Evolutionary conservation across 2,888 invertebrate species (phyloP), one percentile per base, ranked within the genome.

Genomic region (Eristalis intricaria): DNA sequence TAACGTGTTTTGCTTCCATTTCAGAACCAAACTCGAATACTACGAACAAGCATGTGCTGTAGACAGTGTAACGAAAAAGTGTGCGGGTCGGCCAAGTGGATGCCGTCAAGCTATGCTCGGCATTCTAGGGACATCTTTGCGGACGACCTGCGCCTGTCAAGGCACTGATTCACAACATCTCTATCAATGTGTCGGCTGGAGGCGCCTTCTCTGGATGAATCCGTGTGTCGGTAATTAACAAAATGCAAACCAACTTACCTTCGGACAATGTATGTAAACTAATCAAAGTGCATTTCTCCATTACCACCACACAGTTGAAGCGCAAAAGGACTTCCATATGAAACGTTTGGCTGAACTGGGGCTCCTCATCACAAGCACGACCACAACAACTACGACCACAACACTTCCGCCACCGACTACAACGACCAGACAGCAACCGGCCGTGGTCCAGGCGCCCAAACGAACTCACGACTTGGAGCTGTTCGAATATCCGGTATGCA

Each of bases 41-140:
- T 98, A 97, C 93, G 98, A 98, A 93, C 97, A 98, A 92, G 97
- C 97, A 90, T 98, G 98, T 93, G 97, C 98, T 0, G 97, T 98
- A 70, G 98, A 98, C 92, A 97, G 97, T 75, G 96, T 97, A 66
- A 98, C 98, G 38, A 97, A 96, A 91, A 97, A 97, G 90, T 98
- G 98, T 91, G 97, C 97, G 0, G 97, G 97, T 0, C 96, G 97
- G 0, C 95, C 97, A 0, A 95, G 96, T n/a, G 96, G 96, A 65
- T 98, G 98, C 93, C 95, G 98, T 66, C 95, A 95, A 71, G 97
- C 98, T 4, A 96, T 98, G 93, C 94, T 98, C 71, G 97, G 97
- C 19, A 97, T 98, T 88, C 94, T 98, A 69, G 98, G 98, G 32
- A 98, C 98, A n/a, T 96, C 97, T 92, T 94, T 98, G 69, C 94